Evolutionary conservation across 2,113 vertebrate genomes (phyloP), one percentile per base, ranked within the genome.

Genomic region (Alethe diademata): DNA sequence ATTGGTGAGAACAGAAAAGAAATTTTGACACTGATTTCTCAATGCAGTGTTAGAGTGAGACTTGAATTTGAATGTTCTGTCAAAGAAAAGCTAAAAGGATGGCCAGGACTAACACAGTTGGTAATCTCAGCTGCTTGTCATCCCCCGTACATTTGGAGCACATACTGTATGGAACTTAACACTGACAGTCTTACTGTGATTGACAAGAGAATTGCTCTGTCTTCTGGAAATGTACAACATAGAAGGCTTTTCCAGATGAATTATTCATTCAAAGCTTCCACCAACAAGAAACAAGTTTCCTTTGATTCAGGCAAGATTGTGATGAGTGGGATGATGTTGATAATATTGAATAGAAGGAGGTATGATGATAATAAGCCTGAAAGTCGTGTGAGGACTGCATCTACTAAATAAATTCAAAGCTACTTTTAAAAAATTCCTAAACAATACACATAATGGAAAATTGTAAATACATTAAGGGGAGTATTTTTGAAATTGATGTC

Each of bases 241-340:
- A 86, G 94, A 94, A 78, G 45, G 83, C 51, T 96, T 91, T 95
- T 95, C 78, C 76, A 92, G 90, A 97, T 97, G 93, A 98, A 98
- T 97, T 97, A 98, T 98, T 97, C 96, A 98, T 97, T 96, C 86
- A 95, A 36, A 94, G 66, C 78, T 96, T 97, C 95, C 64, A 83
- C 89, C 86, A 97, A 95, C 87, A 96, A 89, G 89, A 95, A 97
- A 83, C 17, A 69, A 43, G 28, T 96, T 96, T 88, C 92, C 89
- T 97, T 96, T 97, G 89, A 97, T 93, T 97, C 97, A 96, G 88
- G 47, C n/a, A 24, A 81, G 61, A 80, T 86, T 86, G 64, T 92
- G 53, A 81, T 87, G 91, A 94, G 33, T n/a, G 76, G 74, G 78
- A 92, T 89, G 90, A 78, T 95, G 90, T 82, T 95, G 94, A 84